A percentile compares a stretch with the other conserved stretches of the same genome.
Evolutionary conservation across 2,888 invertebrate species (phyloP).

Genomic region (Limnephilus lunatus): DNA sequence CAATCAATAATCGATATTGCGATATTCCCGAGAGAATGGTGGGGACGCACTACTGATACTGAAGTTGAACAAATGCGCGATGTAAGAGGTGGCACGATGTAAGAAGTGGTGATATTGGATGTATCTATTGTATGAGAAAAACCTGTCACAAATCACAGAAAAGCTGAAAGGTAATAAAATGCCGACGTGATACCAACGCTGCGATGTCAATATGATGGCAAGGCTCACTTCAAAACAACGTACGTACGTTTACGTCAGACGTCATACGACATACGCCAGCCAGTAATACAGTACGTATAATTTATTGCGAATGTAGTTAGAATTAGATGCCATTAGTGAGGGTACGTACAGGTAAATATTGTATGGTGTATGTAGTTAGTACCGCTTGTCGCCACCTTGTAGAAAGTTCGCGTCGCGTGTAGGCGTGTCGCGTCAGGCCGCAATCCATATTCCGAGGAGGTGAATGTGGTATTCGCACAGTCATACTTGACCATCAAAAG

Average conservation of each 20-base stretch:
- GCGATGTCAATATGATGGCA: not conserved
- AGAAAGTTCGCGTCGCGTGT: not conserved
- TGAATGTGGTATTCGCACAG: not conserved
- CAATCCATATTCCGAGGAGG: not conserved
- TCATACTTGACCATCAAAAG: not conserved
- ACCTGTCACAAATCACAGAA: not conserved
- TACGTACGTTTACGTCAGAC: not conserved
- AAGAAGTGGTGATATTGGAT: too few species aligned
- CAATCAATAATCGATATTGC: too few species aligned
- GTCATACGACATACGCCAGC: not conserved
- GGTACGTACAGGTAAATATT: not conserved
- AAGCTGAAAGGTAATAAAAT: not conserved
- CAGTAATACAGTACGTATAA: not conserved
- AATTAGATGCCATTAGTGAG: not conserved
- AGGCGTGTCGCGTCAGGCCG: not conserved
- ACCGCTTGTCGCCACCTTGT: not conserved
- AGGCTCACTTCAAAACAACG: not conserved
- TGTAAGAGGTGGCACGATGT: too few species aligned
- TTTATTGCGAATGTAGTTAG: not conserved
- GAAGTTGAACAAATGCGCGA: too few species aligned
- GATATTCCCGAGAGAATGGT: too few species aligned
- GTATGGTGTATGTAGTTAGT: not conserved
- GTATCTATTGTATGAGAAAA: not conserved
- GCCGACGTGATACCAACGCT: not conserved
- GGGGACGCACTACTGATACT: too few species aligned